These are phyloP conservation scores for Opisthograptis luteolata DNA, from an alignment of 2,888 invertebrate genomes.

Conservation along the genomic window DNA sequence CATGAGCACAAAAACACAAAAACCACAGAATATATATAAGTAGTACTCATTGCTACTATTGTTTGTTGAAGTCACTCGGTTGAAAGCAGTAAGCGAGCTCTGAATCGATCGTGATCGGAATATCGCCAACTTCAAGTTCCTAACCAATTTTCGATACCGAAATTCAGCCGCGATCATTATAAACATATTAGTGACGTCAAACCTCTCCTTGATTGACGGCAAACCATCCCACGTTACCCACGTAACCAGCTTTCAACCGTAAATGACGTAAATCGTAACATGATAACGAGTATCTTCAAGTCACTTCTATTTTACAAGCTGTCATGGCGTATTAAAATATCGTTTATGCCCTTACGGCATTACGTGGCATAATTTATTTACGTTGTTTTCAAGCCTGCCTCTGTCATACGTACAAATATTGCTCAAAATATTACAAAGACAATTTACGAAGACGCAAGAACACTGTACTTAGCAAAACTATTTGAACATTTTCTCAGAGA, in stretches of 20 bases:
- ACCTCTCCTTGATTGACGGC: slow-evolving; percentile 5
- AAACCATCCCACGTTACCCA: slow-evolving; percentile 4
- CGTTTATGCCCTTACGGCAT: slow-evolving; percentile 13
- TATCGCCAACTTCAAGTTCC: not conserved
- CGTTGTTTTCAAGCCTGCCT: too few species aligned
- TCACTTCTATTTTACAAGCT: slow-evolving; percentile 23
- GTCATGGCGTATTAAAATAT: slow-evolving; percentile 21
- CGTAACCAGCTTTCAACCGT: slow-evolving; percentile 2
- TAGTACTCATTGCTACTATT: too few species aligned
- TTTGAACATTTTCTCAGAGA: too few species aligned
- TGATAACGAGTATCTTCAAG: slow-evolving; percentile 15
- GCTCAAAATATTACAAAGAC: too few species aligned
- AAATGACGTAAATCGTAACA: slow-evolving; percentile 21
- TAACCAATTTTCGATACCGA: not conserved
- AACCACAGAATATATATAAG: too few species aligned
- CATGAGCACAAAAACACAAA: too few species aligned
- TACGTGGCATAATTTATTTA: slow-evolving; percentile 24
- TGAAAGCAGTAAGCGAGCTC: too few species aligned
- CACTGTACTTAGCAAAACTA: too few species aligned
- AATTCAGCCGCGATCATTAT: not conserved
- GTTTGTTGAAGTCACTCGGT: too few species aligned
- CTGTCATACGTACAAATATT: too few species aligned
- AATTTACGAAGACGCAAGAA: too few species aligned
- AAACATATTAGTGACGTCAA: slow-evolving; percentile 3
- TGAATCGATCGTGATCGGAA: too few species aligned